Conservation (phyloP, 1,140 invertebrate genomes). For the Magallana ariakensis region DNA sequence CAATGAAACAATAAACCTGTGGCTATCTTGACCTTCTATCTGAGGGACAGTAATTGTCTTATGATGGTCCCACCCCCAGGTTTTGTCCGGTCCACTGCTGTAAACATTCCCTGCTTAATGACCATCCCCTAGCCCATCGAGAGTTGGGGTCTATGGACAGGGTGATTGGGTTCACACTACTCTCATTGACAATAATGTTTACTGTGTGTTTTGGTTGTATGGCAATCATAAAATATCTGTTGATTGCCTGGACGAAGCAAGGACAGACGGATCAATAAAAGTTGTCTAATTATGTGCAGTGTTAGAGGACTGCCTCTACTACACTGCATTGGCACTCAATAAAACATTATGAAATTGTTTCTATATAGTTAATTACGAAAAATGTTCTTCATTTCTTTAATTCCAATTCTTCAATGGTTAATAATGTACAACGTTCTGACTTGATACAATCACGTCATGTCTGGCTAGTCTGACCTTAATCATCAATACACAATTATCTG, state of each 20-base stretch:
- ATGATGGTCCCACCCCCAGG: not conserved
- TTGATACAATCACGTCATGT: no score
- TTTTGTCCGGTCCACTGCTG: not conserved
- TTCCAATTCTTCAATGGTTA: no score
- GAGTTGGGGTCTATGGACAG: not conserved
- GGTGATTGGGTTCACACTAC: not conserved
- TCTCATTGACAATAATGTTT: not conserved
- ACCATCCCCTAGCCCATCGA: not conserved
- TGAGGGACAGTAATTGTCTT: not conserved
- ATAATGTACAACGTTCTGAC: no score
- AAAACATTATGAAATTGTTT: no score
- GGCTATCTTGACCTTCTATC: slow-evolving; percentile 7
- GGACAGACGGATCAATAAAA: slow-evolving; percentile 19
- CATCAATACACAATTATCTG: no score
- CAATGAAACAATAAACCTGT: slow-evolving; percentile 1
- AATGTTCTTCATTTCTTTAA: no score
- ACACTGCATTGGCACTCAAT: no score
- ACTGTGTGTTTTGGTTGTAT: slow-evolving; percentile 20
- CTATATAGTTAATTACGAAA: no score
- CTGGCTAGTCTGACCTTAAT: no score
- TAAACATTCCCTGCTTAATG: not conserved
- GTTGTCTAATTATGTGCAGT: slow-evolving; percentile 23
- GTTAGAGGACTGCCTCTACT: no score
- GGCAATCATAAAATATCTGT: slow-evolving; percentile 11
- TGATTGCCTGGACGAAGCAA: slow-evolving; percentile 22